phyloP scores from a whole-genome alignment of 2,888 invertebrate species.

The Hemicrepidius hirtus region DNA sequence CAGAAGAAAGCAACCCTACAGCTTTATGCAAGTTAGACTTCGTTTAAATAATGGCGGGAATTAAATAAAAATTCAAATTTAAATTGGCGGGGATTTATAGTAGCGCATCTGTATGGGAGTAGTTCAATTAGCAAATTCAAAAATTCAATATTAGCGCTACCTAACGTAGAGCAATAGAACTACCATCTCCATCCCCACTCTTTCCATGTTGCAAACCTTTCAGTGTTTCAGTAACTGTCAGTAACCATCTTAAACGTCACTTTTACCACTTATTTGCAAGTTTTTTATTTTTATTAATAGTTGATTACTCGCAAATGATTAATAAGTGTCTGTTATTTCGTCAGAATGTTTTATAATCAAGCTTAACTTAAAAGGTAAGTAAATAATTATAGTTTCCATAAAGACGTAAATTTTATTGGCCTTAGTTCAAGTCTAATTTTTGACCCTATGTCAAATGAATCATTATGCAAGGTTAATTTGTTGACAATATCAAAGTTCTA shows the following conservation, averaged over 20 bases:
- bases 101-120: conserved; percentile 2
- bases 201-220: conserved; percentile 12
- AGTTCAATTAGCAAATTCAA: conserved; percentile 8
- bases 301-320: conserved; percentile 34
- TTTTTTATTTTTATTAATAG: conserved; percentile 42
- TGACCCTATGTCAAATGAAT: conserved; percentile 66
- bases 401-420: conserved; percentile 47
- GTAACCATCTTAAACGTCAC: conserved; percentile 44
- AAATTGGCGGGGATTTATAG: background rate
- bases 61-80: no score
- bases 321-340: conserved; percentile 24
- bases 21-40: no score
- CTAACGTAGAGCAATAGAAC: background rate
- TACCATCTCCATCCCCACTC: no score
- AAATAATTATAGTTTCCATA: background rate
- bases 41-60: no score
- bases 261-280: conserved; percentile 34
- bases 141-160: background rate
- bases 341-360: conserved; percentile 41
- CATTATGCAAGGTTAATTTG: conserved; percentile 67
- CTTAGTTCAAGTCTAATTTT: conserved; percentile 44
- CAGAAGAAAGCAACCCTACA: no score
- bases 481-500: conserved; percentile 66
- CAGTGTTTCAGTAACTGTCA: no score
- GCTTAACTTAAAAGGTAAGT: conserved; percentile 33